Evolutionary conservation across 2,113 vertebrate species (phyloP).

Genomic region (Neodontobutis hainanensis): DNA sequence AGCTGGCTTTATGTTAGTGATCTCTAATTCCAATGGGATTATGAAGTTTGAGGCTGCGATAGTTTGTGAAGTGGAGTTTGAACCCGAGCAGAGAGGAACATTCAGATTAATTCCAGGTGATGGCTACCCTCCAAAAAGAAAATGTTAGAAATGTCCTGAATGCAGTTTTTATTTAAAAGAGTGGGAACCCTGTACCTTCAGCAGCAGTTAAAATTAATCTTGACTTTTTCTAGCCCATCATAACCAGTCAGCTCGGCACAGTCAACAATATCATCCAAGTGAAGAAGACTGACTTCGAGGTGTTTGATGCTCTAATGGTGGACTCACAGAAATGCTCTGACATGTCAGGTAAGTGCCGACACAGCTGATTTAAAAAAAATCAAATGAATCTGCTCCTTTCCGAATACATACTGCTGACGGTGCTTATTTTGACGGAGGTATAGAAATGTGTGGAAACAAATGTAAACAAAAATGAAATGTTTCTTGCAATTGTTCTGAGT

Average conservation of each 20-base stretch:
- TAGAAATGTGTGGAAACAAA: conserved; percentile 2
- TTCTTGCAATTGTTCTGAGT: not conserved
- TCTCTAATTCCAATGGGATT: no score
- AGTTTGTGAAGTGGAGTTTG: no score
- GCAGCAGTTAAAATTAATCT: not conserved
- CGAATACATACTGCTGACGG: not conserved
- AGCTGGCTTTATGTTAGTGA: no score
- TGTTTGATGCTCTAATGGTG: conserved; percentile 98
- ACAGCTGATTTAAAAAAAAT: no score
- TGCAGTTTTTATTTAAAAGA: no score
- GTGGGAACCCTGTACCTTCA: no score
- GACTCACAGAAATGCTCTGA: conserved; percentile 97
- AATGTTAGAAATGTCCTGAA: no score
- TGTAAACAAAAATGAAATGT: not conserved
- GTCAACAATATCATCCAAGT: conserved; percentile 98
- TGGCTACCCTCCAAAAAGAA: no score
- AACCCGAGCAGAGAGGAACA: no score
- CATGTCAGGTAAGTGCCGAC: conserved; percentile 83
- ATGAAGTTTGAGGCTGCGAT: no score
- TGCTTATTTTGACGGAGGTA: not conserved
- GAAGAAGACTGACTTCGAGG: conserved; percentile 99
- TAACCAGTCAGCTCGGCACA: conserved; percentile 94
- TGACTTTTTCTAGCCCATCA: conserved; percentile 81
- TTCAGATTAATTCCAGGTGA: no score
- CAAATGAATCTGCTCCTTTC: not conserved